These are phyloP conservation scores for Pararge aegeria DNA, from an alignment of 1,140 invertebrate species.

Conservation along the genomic window DNA sequence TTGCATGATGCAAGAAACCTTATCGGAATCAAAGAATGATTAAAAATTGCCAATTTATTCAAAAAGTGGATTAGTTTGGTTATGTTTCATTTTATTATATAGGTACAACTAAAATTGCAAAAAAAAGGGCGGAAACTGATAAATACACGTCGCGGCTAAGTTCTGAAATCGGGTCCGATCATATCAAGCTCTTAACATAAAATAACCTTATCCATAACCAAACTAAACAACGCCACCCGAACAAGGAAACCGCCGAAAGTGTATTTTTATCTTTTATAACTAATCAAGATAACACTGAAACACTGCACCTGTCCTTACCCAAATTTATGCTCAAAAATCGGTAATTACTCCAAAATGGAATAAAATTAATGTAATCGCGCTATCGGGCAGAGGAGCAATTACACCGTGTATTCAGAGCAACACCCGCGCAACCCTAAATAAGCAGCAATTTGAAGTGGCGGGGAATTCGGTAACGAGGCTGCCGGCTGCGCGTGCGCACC, in stretches of 20 bases:
- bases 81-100: no score
- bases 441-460: slow-evolving; percentile 54
- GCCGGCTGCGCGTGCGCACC: slow-evolving; percentile 64
- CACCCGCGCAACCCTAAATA: slow-evolving; percentile 45
- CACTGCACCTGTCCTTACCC: slow-evolving; percentile 32
- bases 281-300: slow-evolving; percentile 19
- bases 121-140: no score
- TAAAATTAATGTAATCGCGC: slow-evolving; percentile 38
- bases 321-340: slow-evolving; percentile 34
- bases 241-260: slow-evolving; percentile 13
- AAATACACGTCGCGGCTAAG: no score
- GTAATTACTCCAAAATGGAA: slow-evolving; percentile 38
- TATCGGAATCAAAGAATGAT: no score
- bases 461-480: slow-evolving; percentile 55
- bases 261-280: slow-evolving; percentile 19
- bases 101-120: no score
- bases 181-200: no score
- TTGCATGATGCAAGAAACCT: no score
- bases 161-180: no score
- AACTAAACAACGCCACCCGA: neutral
- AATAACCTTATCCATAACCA: neutral
- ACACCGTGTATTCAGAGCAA: slow-evolving; percentile 35
- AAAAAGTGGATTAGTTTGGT: no score
- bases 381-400: slow-evolving; percentile 33
- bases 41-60: no score